These are phyloP conservation scores for Gortyna flavago DNA, from an alignment of 2,888 invertebrate species.

Conservation along the genomic window DNA sequence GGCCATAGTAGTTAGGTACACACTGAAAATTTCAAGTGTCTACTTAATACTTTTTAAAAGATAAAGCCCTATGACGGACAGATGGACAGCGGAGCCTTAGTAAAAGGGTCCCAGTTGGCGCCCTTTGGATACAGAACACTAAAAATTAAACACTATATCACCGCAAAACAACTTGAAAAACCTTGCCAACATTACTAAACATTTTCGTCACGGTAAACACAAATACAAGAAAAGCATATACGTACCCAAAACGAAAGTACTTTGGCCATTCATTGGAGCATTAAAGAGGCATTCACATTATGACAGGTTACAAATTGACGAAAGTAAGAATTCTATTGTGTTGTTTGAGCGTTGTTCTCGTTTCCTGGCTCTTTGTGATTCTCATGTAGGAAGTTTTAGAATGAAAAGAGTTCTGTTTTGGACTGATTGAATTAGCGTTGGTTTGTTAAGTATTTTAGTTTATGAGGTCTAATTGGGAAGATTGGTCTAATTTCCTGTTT, in stretches of 20 bases:
- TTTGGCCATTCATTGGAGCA: constrained; percentile 80
- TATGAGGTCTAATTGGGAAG: constrained; percentile 43
- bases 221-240: constrained; percentile 55
- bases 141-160: background rate
- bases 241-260: constrained; percentile 75
- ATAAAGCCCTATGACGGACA: no score
- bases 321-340: constrained; percentile 82
- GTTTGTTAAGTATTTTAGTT: constrained; percentile 56
- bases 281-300: constrained; percentile 79
- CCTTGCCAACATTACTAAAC: constrained; percentile 22
- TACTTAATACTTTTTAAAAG: no score
- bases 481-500: constrained; percentile 32
- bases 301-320: constrained; percentile 84
- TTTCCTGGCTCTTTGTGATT: constrained; percentile 49
- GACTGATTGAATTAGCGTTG: constrained; percentile 60
- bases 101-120: background rate
- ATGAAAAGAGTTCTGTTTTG: constrained; percentile 44
- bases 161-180: constrained; percentile 1
- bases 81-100: background rate
- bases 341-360: constrained; percentile 63
- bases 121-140: background rate
- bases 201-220: constrained; percentile 32
- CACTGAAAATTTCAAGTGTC: no score
- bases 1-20: no score
- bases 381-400: constrained; percentile 64